Evolutionary conservation across 1,140 invertebrate genomes (phyloP).

Genomic region (Neodiprion lecontei): DNA sequence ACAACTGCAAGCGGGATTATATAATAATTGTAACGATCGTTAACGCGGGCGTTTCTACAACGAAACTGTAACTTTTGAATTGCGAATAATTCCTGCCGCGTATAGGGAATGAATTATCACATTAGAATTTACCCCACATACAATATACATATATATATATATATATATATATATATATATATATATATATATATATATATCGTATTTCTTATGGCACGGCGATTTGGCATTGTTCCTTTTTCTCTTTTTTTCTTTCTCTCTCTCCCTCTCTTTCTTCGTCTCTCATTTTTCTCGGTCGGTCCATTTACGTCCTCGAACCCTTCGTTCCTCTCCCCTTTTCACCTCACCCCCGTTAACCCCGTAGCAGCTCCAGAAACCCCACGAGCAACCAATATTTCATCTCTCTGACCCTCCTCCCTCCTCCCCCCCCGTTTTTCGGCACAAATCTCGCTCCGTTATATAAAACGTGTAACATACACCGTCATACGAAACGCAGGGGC

Average conservation of each 20-base stretch:
- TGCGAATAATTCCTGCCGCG: not conserved
- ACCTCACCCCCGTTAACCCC: not conserved
- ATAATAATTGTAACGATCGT: too few species aligned
- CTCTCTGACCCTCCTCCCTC: not conserved
- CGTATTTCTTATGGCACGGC: not conserved
- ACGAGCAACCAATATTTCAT: constrained; percentile 17
- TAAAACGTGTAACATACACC: too few species aligned
- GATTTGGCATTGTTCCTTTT: not conserved
- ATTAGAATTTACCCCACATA: not conserved
- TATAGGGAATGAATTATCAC: not conserved
- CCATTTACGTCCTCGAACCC: constrained; percentile 1
- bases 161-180: too few species aligned
- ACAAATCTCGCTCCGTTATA: too few species aligned
- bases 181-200: too few species aligned
- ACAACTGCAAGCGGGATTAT: too few species aligned
- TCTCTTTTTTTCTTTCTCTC: not conserved
- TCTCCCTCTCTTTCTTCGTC: not conserved
- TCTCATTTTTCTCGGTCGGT: not conserved
- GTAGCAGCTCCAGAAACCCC: not conserved
- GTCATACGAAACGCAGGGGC: too few species aligned
- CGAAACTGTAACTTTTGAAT: not conserved
- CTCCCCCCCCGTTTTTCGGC: too few species aligned
- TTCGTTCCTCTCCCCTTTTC: not conserved
- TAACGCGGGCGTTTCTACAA: too few species aligned
- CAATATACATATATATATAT: not conserved